A percentile compares a stretch with the other conserved stretches of the same genome.
These are phyloP conservation scores for Hanleya hanleyi DNA, from an alignment of 2,888 invertebrate genomes.

Conservation along the genomic window DNA sequence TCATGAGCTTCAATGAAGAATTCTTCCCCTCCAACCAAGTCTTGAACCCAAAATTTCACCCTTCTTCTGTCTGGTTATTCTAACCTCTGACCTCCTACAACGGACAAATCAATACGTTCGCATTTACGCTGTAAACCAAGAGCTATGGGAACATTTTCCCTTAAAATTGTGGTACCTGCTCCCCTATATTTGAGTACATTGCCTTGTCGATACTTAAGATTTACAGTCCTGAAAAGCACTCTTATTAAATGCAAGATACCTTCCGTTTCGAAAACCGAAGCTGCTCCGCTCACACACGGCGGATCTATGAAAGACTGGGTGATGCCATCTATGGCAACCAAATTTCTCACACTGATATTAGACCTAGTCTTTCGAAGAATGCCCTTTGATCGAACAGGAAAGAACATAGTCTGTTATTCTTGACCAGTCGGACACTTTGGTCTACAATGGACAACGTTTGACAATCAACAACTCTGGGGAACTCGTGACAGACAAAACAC, in stretches of 20 bases:
- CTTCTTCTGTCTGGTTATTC: no score
- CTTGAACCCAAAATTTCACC: background rate
- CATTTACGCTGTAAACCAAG: conserved; percentile 10
- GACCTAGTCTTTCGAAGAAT: background rate
- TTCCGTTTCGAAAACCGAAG: background rate
- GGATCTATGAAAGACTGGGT: conserved; percentile 14
- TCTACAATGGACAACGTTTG: background rate
- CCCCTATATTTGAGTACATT: conserved; percentile 17
- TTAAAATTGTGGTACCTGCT: conserved; percentile 16
- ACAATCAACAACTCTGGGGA: conserved; percentile 9
- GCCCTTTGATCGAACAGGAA: background rate
- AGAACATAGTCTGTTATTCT: conserved; percentile 12
- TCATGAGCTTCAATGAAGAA: no score
- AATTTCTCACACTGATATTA: background rate
- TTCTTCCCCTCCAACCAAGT: background rate
- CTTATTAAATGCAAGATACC: conserved; percentile 8
- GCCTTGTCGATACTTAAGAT: conserved; percentile 8
- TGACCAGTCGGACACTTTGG: background rate
- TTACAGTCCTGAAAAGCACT: conserved; percentile 6
- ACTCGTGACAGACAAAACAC: background rate
- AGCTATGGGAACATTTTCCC: conserved; percentile 10
- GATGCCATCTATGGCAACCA: conserved; percentile 10
- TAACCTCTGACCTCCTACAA: background rate
- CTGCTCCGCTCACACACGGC: background rate
- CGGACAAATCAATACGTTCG: conserved; percentile 11